These are phyloP conservation scores for Myotis findleyi DNA, from an alignment of 2,797 vertebrate species.

Conservation along the genomic window DNA sequence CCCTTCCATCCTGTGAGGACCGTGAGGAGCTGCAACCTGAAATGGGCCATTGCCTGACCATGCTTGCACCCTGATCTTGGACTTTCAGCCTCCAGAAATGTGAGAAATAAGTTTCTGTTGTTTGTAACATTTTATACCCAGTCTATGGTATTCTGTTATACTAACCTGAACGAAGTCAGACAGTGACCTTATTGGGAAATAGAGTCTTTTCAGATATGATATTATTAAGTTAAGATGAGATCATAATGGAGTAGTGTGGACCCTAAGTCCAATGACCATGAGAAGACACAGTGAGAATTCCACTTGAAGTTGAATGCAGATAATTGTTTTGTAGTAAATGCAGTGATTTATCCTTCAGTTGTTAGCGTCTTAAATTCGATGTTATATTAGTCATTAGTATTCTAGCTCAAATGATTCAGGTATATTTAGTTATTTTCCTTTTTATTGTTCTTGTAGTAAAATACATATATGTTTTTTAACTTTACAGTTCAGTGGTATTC, in stretches of 20 bases:
- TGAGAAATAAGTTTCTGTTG: background rate
- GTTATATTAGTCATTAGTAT: background rate
- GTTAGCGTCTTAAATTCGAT: background rate
- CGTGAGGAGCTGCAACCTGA: background rate
- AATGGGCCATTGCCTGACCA: background rate
- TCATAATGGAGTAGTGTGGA: background rate
- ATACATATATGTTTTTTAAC: background rate
- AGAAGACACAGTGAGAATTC: background rate
- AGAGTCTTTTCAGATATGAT: background rate
- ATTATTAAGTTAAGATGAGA: background rate
- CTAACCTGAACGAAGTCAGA: background rate
- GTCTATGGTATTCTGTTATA: background rate
- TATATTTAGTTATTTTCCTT: background rate
- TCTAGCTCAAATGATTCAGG: slow-evolving; percentile 1
- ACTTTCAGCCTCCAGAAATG: background rate
- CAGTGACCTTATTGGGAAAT: background rate
- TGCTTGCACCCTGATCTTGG: background rate
- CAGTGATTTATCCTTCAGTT: background rate
- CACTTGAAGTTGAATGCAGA: background rate
- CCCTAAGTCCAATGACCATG: background rate
- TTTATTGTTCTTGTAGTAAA: background rate
- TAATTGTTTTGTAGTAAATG: background rate
- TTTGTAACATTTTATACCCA: background rate
- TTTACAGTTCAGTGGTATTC: background rate
- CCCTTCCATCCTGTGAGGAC: background rate